Evolutionary conservation across 1,140 invertebrate species (phyloP).

Genomic region (Eciton burchellii): DNA sequence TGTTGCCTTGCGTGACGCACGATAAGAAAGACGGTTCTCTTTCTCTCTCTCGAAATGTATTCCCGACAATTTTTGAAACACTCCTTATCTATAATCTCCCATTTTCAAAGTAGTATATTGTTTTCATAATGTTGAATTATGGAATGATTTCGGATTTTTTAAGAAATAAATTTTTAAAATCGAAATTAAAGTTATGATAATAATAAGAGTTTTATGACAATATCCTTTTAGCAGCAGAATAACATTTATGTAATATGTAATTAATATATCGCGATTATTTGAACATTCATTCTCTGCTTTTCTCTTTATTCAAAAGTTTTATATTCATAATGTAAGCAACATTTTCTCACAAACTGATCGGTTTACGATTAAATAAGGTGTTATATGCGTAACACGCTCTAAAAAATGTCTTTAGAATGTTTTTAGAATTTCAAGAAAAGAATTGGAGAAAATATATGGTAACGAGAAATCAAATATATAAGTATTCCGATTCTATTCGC

Average conservation of each 20-base stretch:
- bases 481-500: conserved; percentile 19
- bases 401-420: conserved; percentile 6
- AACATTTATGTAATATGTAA: conserved; percentile 8
- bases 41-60: neutral
- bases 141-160: too few species aligned
- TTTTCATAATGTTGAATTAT: too few species aligned
- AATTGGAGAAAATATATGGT: neutral
- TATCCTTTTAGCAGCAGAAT: neutral
- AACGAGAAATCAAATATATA: conserved; percentile 19
- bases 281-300: too few species aligned
- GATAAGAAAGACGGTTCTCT: too few species aligned
- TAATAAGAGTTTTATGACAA: too few species aligned
- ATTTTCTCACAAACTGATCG: neutral
- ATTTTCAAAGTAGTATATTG: too few species aligned
- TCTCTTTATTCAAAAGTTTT: neutral
- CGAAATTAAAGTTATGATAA: too few species aligned
- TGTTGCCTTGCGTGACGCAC: neutral
- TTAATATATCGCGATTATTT: conserved; percentile 22
- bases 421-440: conserved; percentile 7
- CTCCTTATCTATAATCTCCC: neutral
- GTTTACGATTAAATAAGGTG: neutral
- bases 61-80: conserved; percentile 3
- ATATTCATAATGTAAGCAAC: neutral
- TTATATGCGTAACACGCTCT: neutral
- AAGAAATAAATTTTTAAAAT: too few species aligned